A percentile compares a stretch with the other conserved stretches of the same genome.
phyloP scores from a whole-genome alignment of 2,113 vertebrate species.

The Herpailurus yagouaroundi region DNA sequence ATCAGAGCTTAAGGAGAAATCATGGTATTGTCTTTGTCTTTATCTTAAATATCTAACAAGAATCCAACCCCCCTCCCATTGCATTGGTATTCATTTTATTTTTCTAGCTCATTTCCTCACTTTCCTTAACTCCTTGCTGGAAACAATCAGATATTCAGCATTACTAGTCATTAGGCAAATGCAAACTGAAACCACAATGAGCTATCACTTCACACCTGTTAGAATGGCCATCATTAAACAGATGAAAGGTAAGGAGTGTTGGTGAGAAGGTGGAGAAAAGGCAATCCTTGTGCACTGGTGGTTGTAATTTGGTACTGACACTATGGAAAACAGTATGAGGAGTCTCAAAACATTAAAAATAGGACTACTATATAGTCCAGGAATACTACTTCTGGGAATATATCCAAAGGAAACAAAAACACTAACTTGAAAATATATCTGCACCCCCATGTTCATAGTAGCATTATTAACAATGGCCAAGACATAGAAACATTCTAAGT shows the following conservation, averaged over 20 bases:
- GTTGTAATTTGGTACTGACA: neutral
- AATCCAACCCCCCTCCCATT: accelerated
- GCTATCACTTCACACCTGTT: neutral
- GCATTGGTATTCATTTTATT: neutral
- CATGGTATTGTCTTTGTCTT: neutral
- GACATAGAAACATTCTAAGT: neutral
- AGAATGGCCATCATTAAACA: neutral
- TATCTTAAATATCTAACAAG: neutral
- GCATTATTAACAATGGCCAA: neutral
- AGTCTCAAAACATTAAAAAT: neutral
- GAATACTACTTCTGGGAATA: neutral
- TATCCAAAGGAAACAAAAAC: neutral
- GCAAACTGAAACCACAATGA: neutral
- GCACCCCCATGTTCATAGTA: neutral
- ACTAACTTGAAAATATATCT: neutral
- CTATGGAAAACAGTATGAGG: neutral
- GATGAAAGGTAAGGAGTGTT: neutral
- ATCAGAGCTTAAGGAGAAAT: neutral
- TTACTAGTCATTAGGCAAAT: neutral
- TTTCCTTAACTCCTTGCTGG: neutral
- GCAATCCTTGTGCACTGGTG: neutral
- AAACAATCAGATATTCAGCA: neutral
- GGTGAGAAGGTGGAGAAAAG: neutral
- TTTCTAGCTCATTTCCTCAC: neutral
- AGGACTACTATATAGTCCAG: neutral